Evolutionary conservation across 2,797 vertebrate species (phyloP), one percentile per base, ranked within the genome.

Genomic region (Carduelis carduelis): DNA sequence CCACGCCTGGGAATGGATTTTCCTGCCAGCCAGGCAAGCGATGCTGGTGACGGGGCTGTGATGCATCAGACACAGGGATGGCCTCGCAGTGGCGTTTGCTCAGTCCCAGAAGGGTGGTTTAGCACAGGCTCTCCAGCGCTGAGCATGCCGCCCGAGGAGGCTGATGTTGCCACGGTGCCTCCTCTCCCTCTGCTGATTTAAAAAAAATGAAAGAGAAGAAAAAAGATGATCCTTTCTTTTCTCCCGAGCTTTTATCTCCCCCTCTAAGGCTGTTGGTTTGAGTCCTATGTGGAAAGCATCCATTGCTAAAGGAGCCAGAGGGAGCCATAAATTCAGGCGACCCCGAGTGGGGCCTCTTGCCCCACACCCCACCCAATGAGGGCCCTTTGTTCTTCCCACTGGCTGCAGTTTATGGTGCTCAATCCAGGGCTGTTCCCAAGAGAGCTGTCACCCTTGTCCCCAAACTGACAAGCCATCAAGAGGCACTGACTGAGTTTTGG

Each of bases 121-220:
- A 96, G 83, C 30, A 75, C 0, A 11, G 92, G 90, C 19, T 41
- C 34, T 95, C 94, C 80, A 55, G 47, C 3, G 1, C 14, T 2
- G 14, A 89, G 83, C 59, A 56, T 68, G 78, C 86, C 0, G 6
- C 49, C 93, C 1, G 30, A 75, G 82, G 65, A 64, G 35, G 30
- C 55, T 44, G 27, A 3, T 0, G 96, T 98, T 98, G 94, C 97
- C 95, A 97, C 96, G 97, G 96, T 30, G 61, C 83, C 90, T 76
- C 68, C 56, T 90, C n/a, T 85, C 88, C 52, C 35, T 92, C 55
- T n/a, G 37, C 39, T 37, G 63, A 75, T 68, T 72, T 5, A 74
- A 60, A 69, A 83, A 53, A 63, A 86, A 49, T 1, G 8, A 68
- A 76, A 39, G 49, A 90, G 64, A 49, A 63, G 39, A 75, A 80